phyloP scores from a whole-genome alignment of 2,888 invertebrate species.

The Meiosimyza platycephala region DNA sequence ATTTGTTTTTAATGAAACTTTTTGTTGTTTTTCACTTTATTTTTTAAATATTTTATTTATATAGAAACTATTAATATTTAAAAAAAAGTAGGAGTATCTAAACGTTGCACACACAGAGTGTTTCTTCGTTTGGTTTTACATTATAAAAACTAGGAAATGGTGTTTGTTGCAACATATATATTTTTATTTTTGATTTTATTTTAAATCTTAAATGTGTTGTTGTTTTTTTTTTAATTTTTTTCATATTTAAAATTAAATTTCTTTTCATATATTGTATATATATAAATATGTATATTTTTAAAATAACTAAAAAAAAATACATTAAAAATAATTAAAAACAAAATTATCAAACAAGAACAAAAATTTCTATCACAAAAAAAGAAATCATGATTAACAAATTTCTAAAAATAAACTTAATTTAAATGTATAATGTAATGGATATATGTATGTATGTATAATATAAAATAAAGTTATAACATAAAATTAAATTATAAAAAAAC shows the following conservation, averaged over 20 bases:
- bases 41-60: conserved; percentile 26
- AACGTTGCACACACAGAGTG: conserved; percentile 14
- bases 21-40: conserved; percentile 25
- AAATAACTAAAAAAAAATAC: not conserved
- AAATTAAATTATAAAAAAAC: too few species aligned
- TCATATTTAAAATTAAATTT: conserved; percentile 1
- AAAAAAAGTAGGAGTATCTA: conserved; percentile 33
- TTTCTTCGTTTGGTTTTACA: conserved; percentile 9
- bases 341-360: conserved; percentile 9
- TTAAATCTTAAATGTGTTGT: not conserved
- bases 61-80: conserved; percentile 31
- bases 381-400: not conserved
- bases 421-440: too few species aligned
- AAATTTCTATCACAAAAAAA: conserved; percentile 19
- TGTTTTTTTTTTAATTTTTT: not conserved
- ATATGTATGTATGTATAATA: not conserved
- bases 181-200: conserved; percentile 7
- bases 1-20: conserved; percentile 33
- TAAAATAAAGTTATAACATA: not conserved
- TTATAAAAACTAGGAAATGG: conserved; percentile 27
- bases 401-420: not conserved
- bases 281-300: too few species aligned
- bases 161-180: conserved; percentile 4
- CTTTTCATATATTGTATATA: too few species aligned
- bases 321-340: conserved; percentile 1